A percentile compares a stretch with the other conserved stretches of the same genome.
Conservation (phyloP, 2,113 vertebrate genomes). For the Archilochus colubris region DNA sequence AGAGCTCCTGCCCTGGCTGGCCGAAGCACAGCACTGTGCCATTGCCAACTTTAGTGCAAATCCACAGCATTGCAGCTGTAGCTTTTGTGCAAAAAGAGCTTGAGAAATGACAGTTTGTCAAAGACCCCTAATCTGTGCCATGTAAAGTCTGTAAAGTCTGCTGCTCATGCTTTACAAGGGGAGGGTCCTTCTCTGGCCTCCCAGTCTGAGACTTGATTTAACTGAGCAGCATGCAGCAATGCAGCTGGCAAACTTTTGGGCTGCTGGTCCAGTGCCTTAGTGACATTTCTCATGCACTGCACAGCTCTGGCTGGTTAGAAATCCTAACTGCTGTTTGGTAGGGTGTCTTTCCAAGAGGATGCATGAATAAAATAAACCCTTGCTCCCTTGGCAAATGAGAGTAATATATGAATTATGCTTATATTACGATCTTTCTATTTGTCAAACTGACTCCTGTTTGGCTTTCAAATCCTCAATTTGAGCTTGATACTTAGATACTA, state of each 20-base stretch:
- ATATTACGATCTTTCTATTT: not conserved
- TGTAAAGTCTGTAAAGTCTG: not conserved
- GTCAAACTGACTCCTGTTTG: conserved; percentile 5
- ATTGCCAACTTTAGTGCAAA: not conserved
- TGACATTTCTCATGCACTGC: rapidly evolving
- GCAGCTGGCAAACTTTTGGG: not conserved
- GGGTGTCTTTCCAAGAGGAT: not conserved
- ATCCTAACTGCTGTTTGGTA: not conserved
- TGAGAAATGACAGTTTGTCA: not conserved
- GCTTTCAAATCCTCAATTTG: conserved; percentile 37
- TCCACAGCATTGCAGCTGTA: not conserved
- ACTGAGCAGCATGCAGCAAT: not conserved
- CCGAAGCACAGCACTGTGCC: not conserved
- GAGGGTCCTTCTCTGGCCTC: not conserved
- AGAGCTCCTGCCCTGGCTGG: not conserved
- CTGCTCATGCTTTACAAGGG: not conserved
- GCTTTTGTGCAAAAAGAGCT: not conserved
- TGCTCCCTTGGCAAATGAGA: not conserved
- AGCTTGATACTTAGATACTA: not conserved
- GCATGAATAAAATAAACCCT: conserved; percentile 11
- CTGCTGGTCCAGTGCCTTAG: not conserved
- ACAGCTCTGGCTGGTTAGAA: not conserved
- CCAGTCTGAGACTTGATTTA: not conserved
- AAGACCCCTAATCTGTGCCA: not conserved
- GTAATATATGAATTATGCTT: conserved; percentile 22